Evolutionary conservation across 2,113 vertebrate species (phyloP).

Genomic region (Tympanuchus pallidicinctus): DNA sequence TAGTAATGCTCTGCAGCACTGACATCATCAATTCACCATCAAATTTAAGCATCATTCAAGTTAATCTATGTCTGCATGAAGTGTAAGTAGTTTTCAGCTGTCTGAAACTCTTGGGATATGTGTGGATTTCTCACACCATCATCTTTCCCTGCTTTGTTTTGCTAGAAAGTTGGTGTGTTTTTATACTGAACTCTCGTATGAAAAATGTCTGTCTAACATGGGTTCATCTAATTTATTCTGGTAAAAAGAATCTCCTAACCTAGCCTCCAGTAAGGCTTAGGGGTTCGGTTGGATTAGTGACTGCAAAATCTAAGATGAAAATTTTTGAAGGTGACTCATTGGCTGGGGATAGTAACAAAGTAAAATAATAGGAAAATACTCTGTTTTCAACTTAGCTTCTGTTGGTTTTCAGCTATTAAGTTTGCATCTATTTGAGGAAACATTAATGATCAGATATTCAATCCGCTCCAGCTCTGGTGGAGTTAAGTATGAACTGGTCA

Average conservation of each 20-base stretch:
- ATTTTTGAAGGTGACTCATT: background rate
- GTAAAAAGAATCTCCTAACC: background rate
- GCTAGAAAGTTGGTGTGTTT: background rate
- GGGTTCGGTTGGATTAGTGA: background rate
- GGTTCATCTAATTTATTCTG: background rate
- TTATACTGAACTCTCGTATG: background rate
- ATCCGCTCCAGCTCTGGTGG: background rate
- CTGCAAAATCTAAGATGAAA: background rate
- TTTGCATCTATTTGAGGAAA: background rate
- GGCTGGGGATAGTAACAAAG: background rate
- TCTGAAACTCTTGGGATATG: background rate
- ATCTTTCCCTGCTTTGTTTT: background rate
- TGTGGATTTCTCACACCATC: background rate
- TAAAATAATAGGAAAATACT: background rate
- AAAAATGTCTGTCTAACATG: background rate
- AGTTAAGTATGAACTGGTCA: background rate
- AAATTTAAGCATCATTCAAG: background rate
- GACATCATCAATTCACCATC: background rate
- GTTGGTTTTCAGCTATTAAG: background rate
- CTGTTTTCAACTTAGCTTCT: background rate
- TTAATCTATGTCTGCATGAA: background rate
- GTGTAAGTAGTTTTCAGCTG: constrained; percentile 14
- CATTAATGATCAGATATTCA: background rate
- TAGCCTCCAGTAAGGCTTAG: background rate
- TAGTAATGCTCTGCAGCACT: background rate